Conservation (phyloP, 2,888 invertebrate genomes). For the Branchellion lobata region DNA sequence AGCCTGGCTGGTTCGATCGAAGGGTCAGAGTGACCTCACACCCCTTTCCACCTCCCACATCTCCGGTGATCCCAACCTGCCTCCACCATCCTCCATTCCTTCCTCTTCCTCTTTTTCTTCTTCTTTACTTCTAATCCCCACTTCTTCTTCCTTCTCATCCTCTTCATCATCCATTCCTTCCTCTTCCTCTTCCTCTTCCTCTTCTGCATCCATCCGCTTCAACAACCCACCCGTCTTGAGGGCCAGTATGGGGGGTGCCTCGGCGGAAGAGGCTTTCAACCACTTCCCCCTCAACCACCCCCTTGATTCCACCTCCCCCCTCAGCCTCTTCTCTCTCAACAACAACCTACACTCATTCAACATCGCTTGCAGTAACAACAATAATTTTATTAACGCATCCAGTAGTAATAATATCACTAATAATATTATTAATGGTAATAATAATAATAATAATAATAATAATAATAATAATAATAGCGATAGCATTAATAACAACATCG, state of each 20-base stretch:
- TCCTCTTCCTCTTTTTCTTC: conserved; percentile 18
- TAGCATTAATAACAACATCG: neutral
- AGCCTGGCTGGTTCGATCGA: neutral
- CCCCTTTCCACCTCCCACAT: neutral
- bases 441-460: too few species aligned
- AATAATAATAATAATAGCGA: too few species aligned
- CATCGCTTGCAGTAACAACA: neutral
- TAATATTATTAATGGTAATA: too few species aligned
- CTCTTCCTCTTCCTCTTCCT: conserved; percentile 19
- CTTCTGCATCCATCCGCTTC: neutral
- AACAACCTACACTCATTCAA: too few species aligned
- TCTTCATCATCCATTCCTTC: conserved; percentile 1
- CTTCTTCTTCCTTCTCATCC: neutral
- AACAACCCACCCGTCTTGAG: too few species aligned
- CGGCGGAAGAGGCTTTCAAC: too few species aligned
- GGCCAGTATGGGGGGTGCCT: too few species aligned
- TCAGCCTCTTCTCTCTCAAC: too few species aligned
- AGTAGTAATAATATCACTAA: neutral
- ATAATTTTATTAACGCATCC: neutral
- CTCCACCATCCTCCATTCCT: neutral
- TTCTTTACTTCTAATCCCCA: neutral
- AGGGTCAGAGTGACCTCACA: neutral
- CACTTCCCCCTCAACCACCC: too few species aligned
- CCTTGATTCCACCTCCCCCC: too few species aligned
- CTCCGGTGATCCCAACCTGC: neutral